Percentiles rank a stretch among this genome's conserved stretches.
These are phyloP conservation scores for Sminthurinus signatus DNA, from an alignment of 1,140 invertebrate species.

Conservation along the genomic window DNA sequence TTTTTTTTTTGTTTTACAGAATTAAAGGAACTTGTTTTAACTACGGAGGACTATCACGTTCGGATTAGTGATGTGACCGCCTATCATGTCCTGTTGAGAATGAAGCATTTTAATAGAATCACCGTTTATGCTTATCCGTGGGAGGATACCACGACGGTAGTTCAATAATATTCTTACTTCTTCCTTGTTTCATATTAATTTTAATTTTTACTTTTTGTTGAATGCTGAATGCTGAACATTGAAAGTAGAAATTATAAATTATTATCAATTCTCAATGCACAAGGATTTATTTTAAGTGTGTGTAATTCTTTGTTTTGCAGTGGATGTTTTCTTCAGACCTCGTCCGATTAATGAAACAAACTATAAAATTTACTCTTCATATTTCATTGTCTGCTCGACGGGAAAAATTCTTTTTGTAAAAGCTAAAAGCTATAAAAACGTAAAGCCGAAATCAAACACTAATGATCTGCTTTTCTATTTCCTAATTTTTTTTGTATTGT, in stretches of 20 bases:
- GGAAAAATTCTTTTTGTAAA: slow-evolving; percentile 1
- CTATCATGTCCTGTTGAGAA: neutral
- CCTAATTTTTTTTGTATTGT: too few relatives aligned
- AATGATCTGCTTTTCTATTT: too few relatives aligned
- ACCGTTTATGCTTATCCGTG: neutral
- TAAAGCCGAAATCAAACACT: too few relatives aligned
- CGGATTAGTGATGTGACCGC: neutral
- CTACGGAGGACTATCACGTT: slow-evolving; percentile 2
- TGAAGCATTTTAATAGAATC: neutral
- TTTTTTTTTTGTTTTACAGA: neutral
- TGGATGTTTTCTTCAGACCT: neutral
- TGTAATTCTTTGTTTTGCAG: neutral
- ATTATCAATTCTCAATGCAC: neutral
- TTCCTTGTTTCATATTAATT: too few relatives aligned
- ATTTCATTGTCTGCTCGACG: neutral
- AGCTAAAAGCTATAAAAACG: too few relatives aligned
- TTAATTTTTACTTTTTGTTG: too few relatives aligned
- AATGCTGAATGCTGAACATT: too few relatives aligned
- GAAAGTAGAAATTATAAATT: too few relatives aligned
- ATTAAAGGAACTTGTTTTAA: neutral
- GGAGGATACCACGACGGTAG: neutral
- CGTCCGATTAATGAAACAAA: neutral
- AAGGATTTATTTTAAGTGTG: neutral
- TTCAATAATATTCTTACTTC: too few relatives aligned
- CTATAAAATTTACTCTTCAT: neutral